phyloP scores from a whole-genome alignment of 1,140 invertebrate genomes.

The Megalonaias nervosa region DNA sequence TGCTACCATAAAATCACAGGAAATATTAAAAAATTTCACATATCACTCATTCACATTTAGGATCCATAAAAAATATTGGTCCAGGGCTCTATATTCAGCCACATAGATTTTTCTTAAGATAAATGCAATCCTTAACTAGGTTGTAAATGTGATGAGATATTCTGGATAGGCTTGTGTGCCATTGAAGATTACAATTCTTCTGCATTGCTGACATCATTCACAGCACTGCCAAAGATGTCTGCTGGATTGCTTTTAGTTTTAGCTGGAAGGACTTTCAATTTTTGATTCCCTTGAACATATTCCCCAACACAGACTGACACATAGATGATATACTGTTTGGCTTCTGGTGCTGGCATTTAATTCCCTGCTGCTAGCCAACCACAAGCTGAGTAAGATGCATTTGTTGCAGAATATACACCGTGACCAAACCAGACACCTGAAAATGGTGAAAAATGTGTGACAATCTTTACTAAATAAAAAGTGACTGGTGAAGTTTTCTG shows the following conservation, averaged over 20 bases:
- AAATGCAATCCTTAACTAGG: too few relatives aligned
- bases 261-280: conserved; percentile 18
- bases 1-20: too few relatives aligned
- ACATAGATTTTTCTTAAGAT: too few relatives aligned
- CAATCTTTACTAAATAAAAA: too few relatives aligned
- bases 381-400: conserved; percentile 28
- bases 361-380: conserved; percentile 11
- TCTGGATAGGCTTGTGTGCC: too few relatives aligned
- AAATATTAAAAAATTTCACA: too few relatives aligned
- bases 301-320: conserved; percentile 36
- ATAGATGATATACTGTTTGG: conserved; percentile 32
- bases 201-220: background rate
- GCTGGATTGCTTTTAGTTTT: conserved; percentile 10
- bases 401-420: conserved; percentile 31
- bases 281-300: conserved; percentile 24
- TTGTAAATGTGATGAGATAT: too few relatives aligned
- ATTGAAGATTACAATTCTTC: background rate
- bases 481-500: too few relatives aligned
- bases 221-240: background rate
- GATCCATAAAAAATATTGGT: too few relatives aligned
- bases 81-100: too few relatives aligned
- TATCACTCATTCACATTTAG: too few relatives aligned
- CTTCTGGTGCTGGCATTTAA: conserved; percentile 7
- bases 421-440: conserved; percentile 23
- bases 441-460: background rate